Evolutionary conservation across 2,113 vertebrate species (phyloP), one percentile per base, ranked within the genome.

Genomic region (Onychorhynchus coronatus): DNA sequence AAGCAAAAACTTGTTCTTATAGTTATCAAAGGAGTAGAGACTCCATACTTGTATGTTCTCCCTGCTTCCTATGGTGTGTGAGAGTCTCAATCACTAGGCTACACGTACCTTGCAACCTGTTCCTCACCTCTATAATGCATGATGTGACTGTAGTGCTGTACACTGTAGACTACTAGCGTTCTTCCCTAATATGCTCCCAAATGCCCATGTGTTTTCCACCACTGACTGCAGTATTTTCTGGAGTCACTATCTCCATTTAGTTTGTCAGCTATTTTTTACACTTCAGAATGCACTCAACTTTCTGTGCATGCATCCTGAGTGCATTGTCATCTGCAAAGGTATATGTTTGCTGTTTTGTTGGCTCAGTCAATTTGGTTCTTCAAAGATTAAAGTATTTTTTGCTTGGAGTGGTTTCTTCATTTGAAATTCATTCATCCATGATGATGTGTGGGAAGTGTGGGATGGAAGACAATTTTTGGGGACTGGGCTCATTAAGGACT

Each of bases 161-260:
- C 22, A 52, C 50, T 16, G 25, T 52, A 0, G 0, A 6, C 65
- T 39, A 5, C 24, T 42, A 15, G 3, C 8, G n/a, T 15, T 79
- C 52, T 67, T 72, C 39, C 49, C 53, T 35, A 12, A 13, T 2
- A 17, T 14, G 18, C 9, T 91, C 12, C n/a, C 31, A 63, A 22
- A 31, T 18, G 20, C 52, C 11, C 1, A 9, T 13, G 5, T 44
- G 22, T 62, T 33, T 22, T 66, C 11, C 39, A 52, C 35, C 41
- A n/a, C 52, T 13, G 23, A 19, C 58, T 44, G 23, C 33, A 13
- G 46, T 12, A 16, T 35, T 80, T 24, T 12, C 20, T 61, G 24
- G 28, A 55, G 53, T 37, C 76, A 27, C 28, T 28, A 8, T 62
- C 20, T 66, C 46, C 58, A 66, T 37, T 70, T 22, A 50, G 37